Evolutionary conservation across 2,113 vertebrate species (phyloP).

Genomic region (Scalopus aquaticus): DNA sequence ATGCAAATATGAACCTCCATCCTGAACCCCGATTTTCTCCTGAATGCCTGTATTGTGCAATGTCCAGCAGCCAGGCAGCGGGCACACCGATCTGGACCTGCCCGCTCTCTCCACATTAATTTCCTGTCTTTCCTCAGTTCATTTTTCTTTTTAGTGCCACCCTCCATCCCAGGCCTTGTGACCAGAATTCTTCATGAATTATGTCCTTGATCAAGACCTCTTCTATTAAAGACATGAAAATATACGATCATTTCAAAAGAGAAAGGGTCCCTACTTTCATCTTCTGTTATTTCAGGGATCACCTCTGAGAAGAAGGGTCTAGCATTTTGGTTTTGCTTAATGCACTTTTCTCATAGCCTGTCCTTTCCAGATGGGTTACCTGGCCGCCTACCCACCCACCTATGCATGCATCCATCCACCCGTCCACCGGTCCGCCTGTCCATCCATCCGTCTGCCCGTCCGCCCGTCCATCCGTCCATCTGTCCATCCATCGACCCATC

Average conservation of each 20-base stretch:
- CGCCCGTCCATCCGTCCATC: too few species aligned
- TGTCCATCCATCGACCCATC: background rate
- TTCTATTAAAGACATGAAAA: background rate
- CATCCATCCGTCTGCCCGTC: too few species aligned
- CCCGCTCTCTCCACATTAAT: background rate
- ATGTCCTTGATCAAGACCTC: background rate
- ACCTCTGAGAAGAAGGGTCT: background rate
- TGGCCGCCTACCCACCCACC: too few species aligned
- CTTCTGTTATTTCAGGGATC: background rate
- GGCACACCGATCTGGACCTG: background rate
- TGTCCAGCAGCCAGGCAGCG: background rate
- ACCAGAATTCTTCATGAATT: background rate
- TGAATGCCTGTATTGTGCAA: background rate
- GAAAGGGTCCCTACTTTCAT: background rate
- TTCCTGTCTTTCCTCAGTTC: background rate
- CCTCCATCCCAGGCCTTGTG: background rate
- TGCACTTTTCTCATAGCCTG: background rate
- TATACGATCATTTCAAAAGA: background rate
- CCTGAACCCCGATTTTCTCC: background rate
- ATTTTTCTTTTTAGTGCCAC: background rate
- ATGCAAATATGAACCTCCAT: background rate
- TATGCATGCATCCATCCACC: background rate
- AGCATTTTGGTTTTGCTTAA: background rate
- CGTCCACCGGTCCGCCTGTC: background rate
- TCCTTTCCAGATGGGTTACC: too few species aligned